phyloP scores from a whole-genome alignment of 92 coral and sea anemone species.

The Porites cylindrica region DNA sequence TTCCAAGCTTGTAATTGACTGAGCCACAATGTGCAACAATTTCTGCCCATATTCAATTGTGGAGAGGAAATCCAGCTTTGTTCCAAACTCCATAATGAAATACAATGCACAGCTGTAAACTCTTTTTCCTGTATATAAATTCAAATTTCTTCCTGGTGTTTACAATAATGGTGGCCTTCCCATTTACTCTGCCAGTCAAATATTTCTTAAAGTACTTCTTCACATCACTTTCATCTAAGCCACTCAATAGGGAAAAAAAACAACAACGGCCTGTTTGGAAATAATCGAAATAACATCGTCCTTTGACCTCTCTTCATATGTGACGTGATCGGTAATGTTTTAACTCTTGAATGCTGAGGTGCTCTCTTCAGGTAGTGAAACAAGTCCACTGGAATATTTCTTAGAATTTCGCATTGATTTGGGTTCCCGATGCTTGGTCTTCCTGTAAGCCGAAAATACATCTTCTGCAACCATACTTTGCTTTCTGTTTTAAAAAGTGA shows the following conservation, averaged over 20 bases:
- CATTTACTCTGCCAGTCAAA: constrained; percentile 61
- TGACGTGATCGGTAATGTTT: constrained; percentile 68
- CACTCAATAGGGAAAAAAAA: constrained; percentile 58
- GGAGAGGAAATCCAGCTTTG: not conserved
- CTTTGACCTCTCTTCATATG: constrained; percentile 67
- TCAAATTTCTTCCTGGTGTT: constrained; percentile 56
- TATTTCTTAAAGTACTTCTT: constrained; percentile 56
- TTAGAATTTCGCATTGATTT: constrained; percentile 53
- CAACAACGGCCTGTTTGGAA: constrained; percentile 61
- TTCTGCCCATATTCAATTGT: no score
- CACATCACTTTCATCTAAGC: constrained; percentile 55
- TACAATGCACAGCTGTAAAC: constrained; percentile 61
- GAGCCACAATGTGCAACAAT: no score
- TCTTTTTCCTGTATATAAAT: constrained; percentile 57
- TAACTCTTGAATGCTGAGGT: constrained; percentile 53
- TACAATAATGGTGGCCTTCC: constrained; percentile 61
- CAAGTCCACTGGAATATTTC: constrained; percentile 73
- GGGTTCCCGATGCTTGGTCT: constrained; percentile 64
- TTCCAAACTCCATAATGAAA: constrained; percentile 84
- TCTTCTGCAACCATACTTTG: constrained; percentile 68
- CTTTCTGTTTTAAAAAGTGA: constrained; percentile 56
- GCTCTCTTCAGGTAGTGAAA: constrained; percentile 61
- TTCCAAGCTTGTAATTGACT: no score
- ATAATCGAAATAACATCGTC: constrained; percentile 66
- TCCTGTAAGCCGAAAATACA: constrained; percentile 51